Base-by-base conservation (phyloP, 2,888 invertebrate species). In the Cremastobaeus sp. region DNA sequence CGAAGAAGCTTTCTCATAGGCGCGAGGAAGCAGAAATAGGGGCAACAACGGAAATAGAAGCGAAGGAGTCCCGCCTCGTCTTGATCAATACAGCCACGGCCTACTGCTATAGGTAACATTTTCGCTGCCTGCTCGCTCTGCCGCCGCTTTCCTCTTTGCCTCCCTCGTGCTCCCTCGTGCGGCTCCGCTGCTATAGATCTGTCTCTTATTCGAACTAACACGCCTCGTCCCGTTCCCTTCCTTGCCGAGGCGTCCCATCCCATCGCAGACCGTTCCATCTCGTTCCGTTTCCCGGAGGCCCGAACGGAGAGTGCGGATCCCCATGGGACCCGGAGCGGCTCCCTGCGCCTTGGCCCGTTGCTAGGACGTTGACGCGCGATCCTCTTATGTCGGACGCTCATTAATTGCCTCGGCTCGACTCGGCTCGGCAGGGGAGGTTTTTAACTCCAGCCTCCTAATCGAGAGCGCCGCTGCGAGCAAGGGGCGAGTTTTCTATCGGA, bases 71-170 rank as follows among this genome's bases (percentile, higher is more conserved):
- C 83, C 84, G 83, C 86, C 84, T 84, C 84, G 85, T 86, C 86
- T 86, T 86, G 86, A 86, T 86, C 86, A 86, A 86, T 86, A 86
- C 86, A 85, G 85, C 84, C 80, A 85, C 84, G 84, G 85, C 85
- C 85, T 86, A 85, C 84, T 78, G 78, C 82, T 83, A 83, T 83
- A 85, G 83, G 83, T 82, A 84, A 83, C 83, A 81, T 84, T 85
- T 82, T 83, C 82, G 83, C 84, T 80, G 80, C 81, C 79, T 76
- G 74, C 76, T 76, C 55, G 77, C 76, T 64, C 79, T 57, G 43
- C 69, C 72, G 78, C 79, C 68, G 76, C 78, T 66, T 78, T 77
- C 77, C 60, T 64, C 77, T 74, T 21, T 77, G 59, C 72, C 82
- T 75, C 77, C 77, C 80, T 78, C 69, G 41, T 71, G 74, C 74